phyloP scores from a whole-genome alignment of 2,888 invertebrate species.

The Myathropa florea region DNA sequence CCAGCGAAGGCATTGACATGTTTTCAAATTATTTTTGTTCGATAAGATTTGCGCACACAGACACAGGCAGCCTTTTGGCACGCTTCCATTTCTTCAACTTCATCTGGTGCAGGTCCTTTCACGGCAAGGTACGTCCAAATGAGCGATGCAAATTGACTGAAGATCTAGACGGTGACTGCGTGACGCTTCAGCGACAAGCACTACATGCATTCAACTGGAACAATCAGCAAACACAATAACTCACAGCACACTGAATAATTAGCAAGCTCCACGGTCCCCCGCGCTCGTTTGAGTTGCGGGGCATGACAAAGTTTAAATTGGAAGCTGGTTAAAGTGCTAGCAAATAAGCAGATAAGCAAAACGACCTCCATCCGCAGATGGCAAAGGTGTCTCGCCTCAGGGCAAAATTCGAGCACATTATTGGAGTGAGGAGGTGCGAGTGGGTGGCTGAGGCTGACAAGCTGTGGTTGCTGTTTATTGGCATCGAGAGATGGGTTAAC shows the following conservation, averaged over 20 bases:
- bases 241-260: neutral
- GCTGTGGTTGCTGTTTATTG: neutral
- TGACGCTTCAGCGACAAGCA: neutral
- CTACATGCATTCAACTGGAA: neutral
- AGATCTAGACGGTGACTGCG: neutral
- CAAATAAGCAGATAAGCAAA: too few species aligned
- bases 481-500: neutral
- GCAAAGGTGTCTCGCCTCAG: neutral
- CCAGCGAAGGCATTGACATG: slow-evolving; percentile 24
- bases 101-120: neutral
- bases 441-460: neutral
- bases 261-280: neutral
- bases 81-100: neutral
- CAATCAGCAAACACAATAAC: neutral
- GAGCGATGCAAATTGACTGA: slow-evolving; percentile 10
- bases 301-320: neutral
- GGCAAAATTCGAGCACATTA: neutral
- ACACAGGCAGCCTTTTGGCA: neutral
- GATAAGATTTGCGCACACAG: slow-evolving; percentile 7
- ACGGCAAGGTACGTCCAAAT: neutral
- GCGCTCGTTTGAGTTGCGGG: neutral
- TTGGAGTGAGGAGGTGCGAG: too few species aligned
- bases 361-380: too few species aligned
- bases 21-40: slow-evolving; percentile 54
- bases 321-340: too few species aligned